Base-by-base conservation (phyloP, 2,797 vertebrate genomes). In the Micropoecilia bifurca region DNA sequence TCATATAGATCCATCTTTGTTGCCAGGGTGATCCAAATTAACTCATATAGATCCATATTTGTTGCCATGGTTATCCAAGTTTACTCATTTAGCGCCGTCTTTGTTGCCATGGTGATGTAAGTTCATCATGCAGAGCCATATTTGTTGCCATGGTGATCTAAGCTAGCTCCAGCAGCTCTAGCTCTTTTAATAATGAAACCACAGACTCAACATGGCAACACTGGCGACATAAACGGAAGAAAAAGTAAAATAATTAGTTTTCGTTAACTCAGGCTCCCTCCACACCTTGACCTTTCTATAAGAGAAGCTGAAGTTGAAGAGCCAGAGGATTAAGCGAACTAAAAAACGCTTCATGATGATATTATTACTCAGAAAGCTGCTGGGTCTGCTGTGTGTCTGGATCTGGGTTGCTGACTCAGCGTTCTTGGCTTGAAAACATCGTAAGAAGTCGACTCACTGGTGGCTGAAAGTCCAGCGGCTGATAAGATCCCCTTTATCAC, bases 361-460 rank as follows among this genome's bases (percentile, higher is more conserved):
- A 1, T 68, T 68, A 2, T 68, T 4, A 22, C 12, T 22, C 63
- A 25, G 39, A 69, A 45, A 69, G 43, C 66, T 25, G 12, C n/a
- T n/a, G 7, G 20, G 33, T 20, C 47, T 48, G 22, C 36, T 13
- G 63, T 22, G 39, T 43, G 41, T n/a, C 10, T 45, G 39, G 25
- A 3, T 43, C 48, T 12, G 2, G 47, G 61, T 63, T 66, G 81
- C 57, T 81, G 82, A 83, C 36, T 36, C 36, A 63, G 6, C 1
- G 55, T 50, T 84, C 12, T 33, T 20, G 46, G n/a, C 25, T 50
- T n/a, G 16, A 50, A 87, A 84, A 85, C 79, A 78, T 63, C 78
- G 81, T 78, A 74, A 77, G 87, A 80, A 88, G 18, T 20, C 48
- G 89, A 93, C 82, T 88, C 82, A 74, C 41, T 72, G 80, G 80